Conservation (phyloP, 2,888 invertebrate genomes). For the Xestia sexstrigata region DNA sequence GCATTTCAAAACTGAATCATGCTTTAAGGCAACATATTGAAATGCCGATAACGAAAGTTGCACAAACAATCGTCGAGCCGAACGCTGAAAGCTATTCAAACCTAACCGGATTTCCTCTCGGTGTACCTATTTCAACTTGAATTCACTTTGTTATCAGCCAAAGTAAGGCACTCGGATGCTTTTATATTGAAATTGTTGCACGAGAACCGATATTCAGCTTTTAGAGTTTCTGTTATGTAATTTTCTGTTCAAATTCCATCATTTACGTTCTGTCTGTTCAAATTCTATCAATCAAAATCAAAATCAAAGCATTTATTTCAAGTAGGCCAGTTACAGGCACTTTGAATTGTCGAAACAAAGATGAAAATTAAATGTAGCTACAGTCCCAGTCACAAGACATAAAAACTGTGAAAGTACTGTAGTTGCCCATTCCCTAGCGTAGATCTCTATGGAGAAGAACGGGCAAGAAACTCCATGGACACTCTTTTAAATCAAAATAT, state of each 20-base stretch:
- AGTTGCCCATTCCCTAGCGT: no score
- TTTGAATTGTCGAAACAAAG: no score
- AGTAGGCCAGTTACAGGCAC: no score
- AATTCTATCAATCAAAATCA: no score
- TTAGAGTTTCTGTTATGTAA: conserved; percentile 12
- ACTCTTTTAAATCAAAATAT: no score
- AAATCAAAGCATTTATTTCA: no score
- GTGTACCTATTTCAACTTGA: conserved; percentile 71
- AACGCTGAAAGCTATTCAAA: conserved; percentile 72
- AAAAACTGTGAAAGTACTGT: no score
- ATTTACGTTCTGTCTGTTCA: no score
- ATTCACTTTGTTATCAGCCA: conserved; percentile 75
- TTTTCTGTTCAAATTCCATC: background rate
- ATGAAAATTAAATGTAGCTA: no score
- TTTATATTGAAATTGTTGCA: conserved; percentile 52
- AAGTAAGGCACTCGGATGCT: conserved; percentile 54
- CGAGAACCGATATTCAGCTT: conserved; percentile 27
- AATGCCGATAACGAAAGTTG: conserved; percentile 64
- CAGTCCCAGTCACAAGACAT: no score
- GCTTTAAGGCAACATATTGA: conserved; percentile 44
- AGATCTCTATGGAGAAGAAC: no score
- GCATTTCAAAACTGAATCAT: conserved; percentile 47
- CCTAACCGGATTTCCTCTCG: conserved; percentile 73
- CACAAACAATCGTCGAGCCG: conserved; percentile 64
- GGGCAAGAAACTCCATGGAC: no score